Evolutionary conservation across 2,113 vertebrate genomes (phyloP).

Genomic region (Pollimyrus isidori): DNA sequence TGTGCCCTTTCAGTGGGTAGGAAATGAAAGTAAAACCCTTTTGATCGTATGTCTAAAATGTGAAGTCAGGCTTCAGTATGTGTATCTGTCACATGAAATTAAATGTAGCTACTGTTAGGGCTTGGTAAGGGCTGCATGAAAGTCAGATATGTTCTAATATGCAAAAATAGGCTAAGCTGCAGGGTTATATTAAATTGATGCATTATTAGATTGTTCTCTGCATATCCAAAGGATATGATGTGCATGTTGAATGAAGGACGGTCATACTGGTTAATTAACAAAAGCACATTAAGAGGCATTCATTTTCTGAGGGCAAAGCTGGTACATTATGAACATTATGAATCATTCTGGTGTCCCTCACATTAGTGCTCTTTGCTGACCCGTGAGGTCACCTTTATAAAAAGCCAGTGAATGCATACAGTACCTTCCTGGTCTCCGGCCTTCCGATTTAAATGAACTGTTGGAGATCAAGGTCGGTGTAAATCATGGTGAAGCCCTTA

Average conservation of each 20-base stretch:
- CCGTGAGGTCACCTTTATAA: not conserved
- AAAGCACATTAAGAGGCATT: not conserved
- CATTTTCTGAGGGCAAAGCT: not conserved
- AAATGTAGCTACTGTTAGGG: not conserved
- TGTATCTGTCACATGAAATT: not conserved
- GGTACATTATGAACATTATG: not conserved
- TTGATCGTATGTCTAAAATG: not conserved
- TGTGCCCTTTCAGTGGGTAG: not conserved
- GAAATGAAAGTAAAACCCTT: not conserved
- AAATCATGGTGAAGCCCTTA: not conserved
- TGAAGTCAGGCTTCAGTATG: not conserved
- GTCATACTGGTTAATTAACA: not conserved
- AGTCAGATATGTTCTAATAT: not conserved
- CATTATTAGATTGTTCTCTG: not conserved
- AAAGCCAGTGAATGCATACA: not conserved
- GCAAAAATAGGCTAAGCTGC: not conserved
- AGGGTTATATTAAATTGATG: not conserved
- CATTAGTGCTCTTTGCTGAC: not conserved
- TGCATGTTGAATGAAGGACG: constrained; percentile 1
- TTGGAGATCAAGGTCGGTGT: not conserved
- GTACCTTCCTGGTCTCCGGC: not conserved
- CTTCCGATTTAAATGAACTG: not conserved
- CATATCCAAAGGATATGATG: not conserved
- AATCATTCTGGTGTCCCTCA: not conserved
- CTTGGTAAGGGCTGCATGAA: not conserved